Conservation (phyloP, 2,797 vertebrate genomes). For the Ispidina picta region DNA sequence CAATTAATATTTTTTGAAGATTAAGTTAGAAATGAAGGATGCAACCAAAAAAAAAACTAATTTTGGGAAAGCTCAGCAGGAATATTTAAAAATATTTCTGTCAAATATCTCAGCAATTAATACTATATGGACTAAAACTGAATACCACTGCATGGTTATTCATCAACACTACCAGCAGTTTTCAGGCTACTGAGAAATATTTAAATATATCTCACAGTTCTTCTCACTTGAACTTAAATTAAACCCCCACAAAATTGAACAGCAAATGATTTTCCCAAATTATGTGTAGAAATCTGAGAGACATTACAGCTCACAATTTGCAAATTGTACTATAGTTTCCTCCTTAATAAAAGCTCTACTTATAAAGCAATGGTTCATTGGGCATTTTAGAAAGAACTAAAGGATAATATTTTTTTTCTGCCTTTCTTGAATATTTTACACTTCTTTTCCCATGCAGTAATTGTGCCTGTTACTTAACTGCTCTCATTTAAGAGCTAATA, state of each 20-base stretch:
- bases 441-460: background rate
- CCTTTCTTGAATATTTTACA: slow-evolving; percentile 33
- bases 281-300: background rate
- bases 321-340: background rate
- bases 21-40: background rate
- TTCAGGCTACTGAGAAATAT: background rate
- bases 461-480: slow-evolving; percentile 44
- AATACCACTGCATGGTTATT: background rate
- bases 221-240: background rate
- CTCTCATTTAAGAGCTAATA: slow-evolving; percentile 49
- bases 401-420: background rate
- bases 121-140: background rate
- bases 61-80: background rate
- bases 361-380: background rate
- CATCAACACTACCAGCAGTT: background rate
- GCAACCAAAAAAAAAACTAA: background rate
- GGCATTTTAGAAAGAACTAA: slow-evolving; percentile 6
- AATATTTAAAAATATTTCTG: background rate
- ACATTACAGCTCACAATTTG: background rate
- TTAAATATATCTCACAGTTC: background rate
- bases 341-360: slow-evolving; percentile 11
- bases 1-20: background rate
- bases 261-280: background rate
- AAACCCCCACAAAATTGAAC: background rate
- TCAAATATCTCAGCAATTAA: background rate